Conservation (phyloP, 2,888 invertebrate genomes). For the Platycheirus albimanus region DNA sequence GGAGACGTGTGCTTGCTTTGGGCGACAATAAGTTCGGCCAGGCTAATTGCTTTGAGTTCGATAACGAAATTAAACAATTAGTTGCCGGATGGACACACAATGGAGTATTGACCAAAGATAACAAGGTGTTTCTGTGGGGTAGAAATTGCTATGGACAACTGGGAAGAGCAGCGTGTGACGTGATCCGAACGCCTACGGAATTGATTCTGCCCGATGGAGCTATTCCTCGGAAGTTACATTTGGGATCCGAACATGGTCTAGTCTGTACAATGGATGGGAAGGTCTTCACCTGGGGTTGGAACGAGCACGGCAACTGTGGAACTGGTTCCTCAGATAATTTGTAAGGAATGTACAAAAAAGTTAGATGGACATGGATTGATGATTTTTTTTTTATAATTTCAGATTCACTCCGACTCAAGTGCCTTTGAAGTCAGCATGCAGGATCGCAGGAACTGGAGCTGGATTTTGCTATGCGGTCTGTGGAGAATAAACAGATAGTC, state of each 20-base stretch:
- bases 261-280: slow-evolving; percentile 86
- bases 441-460: slow-evolving; percentile 80
- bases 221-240: slow-evolving; percentile 78
- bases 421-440: slow-evolving; percentile 77
- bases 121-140: slow-evolving; percentile 89
- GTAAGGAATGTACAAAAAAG: slow-evolving; percentile 78
- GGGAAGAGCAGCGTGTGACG: slow-evolving; percentile 83
- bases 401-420: slow-evolving; percentile 79
- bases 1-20: slow-evolving; percentile 85
- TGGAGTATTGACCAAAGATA: slow-evolving; percentile 85
- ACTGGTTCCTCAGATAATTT: slow-evolving; percentile 83
- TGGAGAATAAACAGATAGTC: slow-evolving; percentile 68
- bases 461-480: slow-evolving; percentile 81
- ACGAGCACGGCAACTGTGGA: slow-evolving; percentile 94
- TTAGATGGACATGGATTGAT: background rate
- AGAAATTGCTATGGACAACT: slow-evolving; percentile 92
- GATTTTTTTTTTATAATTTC: slow-evolving; percentile 20
- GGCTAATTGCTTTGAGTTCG: slow-evolving; percentile 83
- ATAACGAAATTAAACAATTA: slow-evolving; percentile 84
- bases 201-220: slow-evolving; percentile 76
- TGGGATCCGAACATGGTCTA: slow-evolving; percentile 92
- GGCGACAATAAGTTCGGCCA: slow-evolving; percentile 94
- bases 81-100: slow-evolving; percentile 91
- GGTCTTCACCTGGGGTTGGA: slow-evolving; percentile 94
- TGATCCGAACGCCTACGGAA: slow-evolving; percentile 78